Evolutionary conservation across 2,888 invertebrate species (phyloP), one percentile per base, ranked within the genome.

Genomic region (Allolobophora icterica): DNA sequence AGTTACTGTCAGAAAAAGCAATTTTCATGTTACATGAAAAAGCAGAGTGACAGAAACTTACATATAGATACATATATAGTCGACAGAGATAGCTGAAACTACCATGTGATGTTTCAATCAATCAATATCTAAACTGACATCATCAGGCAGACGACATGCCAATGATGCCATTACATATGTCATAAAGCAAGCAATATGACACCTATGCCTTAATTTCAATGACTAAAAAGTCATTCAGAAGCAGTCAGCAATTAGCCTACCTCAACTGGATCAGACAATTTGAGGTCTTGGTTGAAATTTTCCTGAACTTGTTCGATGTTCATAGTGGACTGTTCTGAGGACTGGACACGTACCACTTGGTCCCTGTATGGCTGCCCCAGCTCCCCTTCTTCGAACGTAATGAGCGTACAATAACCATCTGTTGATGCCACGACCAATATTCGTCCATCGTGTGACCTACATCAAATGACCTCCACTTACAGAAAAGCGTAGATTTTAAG

Each of bases 361-460:
- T 91, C 91, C 30, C 90, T 95, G 93, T 96, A 97, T 40, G 96
- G 95, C 40, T 95, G 94, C 15, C 98, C 98, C 30, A 98, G 95
- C 96, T 98, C 98, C 30, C 96, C 96, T 17, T 96, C 95, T 58
- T 96, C 96, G 95, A 98, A 98, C n/a, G 97, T 96, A 38, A 98
- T 96, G 90, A 98, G 96, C 0, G 98, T 97, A 95, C 98, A 98
- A 95, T 97, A 98, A 2, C 98, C 98, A 96, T 98, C 98, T 0
- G 97, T 97, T 30, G 98, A 98, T 6, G 98, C 97, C 0, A 97
- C 97, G 15, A 97, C 96, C 91, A 98, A 95, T 91, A 97, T 95
- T 92, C 96, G 95, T 0, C 98, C 98, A 96, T 98, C 97, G 24
- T 96, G 95, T 0, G 98, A 97, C 97, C 96, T 97, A 92, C 40